Base-by-base conservation (phyloP, 2,113 vertebrate species). In the Hippocampus guttulatus region DNA sequence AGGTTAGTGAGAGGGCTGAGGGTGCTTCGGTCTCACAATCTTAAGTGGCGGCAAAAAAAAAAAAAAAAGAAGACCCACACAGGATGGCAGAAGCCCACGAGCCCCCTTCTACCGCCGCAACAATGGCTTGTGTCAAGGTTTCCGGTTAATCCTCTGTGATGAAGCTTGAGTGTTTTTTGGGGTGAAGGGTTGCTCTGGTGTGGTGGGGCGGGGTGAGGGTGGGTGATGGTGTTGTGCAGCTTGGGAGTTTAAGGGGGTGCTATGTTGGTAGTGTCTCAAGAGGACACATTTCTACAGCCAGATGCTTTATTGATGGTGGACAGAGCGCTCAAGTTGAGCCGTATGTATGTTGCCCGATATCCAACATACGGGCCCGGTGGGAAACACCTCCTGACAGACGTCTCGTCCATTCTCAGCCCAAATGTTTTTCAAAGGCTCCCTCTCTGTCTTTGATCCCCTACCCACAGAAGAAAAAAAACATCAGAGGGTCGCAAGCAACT, bases 391-490 rank as follows among this genome's bases (percentile, higher is more conserved):
- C 92, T 94, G 94, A 94, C 93, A 95, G 94, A 93, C 94, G 93
- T 92, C 92, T 85, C 89, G 93, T 93, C 93, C 92, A 89, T 94
- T 93, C 94, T 95, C 93, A 88, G 94, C 94, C 92, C 91, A 94
- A 94, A 94, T 96, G 94, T 96, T 96, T 97, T 96, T 93, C 92
- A 93, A 95, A 93, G 93, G 93, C 93, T 93, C 90, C 92, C 88
- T 86, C 90, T 92, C 85, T 77, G 91, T 87, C 94, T 97, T 96
- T 98, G 95, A 96, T 96, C 83, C 84, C 85, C 91, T 81, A 67
- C 91, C 89, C 75, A 87, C 92, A 38, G 33, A 38, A 38, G 33
- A 38, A 38, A 38, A 38, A 89, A 81, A 88, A 90, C 89, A 87
- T 70, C 78, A 77, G 89, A 16, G 92, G 93, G 92, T 94, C 93